Conservation (phyloP, 2,888 invertebrate species). For the Amitus sp. region DNA sequence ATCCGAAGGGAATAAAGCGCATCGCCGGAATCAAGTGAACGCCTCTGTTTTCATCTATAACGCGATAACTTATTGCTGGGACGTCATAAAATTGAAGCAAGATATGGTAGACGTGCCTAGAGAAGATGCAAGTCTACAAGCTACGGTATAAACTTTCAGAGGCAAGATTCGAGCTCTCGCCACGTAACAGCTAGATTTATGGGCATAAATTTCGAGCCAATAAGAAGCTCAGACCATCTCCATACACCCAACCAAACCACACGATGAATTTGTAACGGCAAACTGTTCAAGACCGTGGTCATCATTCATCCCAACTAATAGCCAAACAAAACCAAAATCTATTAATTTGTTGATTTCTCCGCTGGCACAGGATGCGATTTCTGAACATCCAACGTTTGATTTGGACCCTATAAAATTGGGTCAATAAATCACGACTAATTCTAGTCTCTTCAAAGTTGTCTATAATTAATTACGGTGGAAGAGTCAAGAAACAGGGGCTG, state of each 20-base stretch:
- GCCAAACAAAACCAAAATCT: slow-evolving; percentile 38
- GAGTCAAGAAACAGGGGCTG: slow-evolving; percentile 5
- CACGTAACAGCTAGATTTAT: slow-evolving; percentile 53
- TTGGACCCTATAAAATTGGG: no score
- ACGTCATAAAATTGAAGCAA: slow-evolving; percentile 37
- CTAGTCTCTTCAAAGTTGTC: no score
- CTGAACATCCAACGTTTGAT: no score
- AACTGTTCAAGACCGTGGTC: slow-evolving; percentile 35
- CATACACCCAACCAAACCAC: slow-evolving; percentile 37
- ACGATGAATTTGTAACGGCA: slow-evolving; percentile 41
- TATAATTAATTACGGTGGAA: no score
- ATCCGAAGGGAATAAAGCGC: not conserved
- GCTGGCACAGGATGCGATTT: no score
- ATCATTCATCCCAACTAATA: slow-evolving; percentile 38
- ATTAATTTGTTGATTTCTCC: slow-evolving; percentile 19
- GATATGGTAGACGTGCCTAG: slow-evolving; percentile 25
- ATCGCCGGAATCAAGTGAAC: not conserved
- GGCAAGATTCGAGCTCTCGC: slow-evolving; percentile 54
- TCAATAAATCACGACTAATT: no score
- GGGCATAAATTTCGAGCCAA: slow-evolving; percentile 53
- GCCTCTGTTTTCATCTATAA: slow-evolving; percentile 14
- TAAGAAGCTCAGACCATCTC: slow-evolving; percentile 42
- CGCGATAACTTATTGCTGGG: slow-evolving; percentile 22
- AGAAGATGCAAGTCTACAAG: slow-evolving; percentile 26
- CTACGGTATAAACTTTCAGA: slow-evolving; percentile 46